Evolutionary conservation across 1,140 invertebrate genomes (phyloP).

Genomic region (Apis cerana): DNA sequence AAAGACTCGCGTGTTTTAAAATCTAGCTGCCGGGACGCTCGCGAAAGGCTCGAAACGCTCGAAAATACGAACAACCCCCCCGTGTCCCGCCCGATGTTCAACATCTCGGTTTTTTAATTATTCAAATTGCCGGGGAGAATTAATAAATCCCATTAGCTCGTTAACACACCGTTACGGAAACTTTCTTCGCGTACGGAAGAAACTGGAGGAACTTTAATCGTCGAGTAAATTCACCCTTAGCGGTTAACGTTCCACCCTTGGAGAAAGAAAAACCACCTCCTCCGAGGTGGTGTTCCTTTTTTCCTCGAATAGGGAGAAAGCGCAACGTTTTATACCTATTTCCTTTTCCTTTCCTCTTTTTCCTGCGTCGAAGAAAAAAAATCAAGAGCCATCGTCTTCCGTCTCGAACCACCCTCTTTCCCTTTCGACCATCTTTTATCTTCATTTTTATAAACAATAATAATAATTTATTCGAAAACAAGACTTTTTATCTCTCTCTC

Average conservation of each 20-base stretch:
- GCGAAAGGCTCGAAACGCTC: no score
- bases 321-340: no score
- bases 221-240: background rate
- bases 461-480: no score
- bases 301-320: background rate
- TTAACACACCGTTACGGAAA: slow-evolving; percentile 1
- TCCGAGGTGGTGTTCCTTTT: background rate
- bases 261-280: background rate
- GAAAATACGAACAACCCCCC: background rate
- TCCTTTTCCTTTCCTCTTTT: background rate
- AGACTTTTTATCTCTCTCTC: no score
- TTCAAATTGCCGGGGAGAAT: slow-evolving; percentile 12
- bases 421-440: no score
- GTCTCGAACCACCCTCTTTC: no score
- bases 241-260: background rate
- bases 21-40: background rate
- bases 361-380: background rate
- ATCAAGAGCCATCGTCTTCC: no score
- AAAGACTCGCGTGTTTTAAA: background rate
- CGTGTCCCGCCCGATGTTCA: background rate
- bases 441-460: no score
- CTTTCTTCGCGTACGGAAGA: background rate
- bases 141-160: slow-evolving; percentile 13
- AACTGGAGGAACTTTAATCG: slow-evolving; percentile 4
- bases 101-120: slow-evolving; percentile 22